Evolutionary conservation across 2,888 invertebrate genomes (phyloP), one percentile per base, ranked within the genome.

Genomic region (Leptopilina syphax): DNA sequence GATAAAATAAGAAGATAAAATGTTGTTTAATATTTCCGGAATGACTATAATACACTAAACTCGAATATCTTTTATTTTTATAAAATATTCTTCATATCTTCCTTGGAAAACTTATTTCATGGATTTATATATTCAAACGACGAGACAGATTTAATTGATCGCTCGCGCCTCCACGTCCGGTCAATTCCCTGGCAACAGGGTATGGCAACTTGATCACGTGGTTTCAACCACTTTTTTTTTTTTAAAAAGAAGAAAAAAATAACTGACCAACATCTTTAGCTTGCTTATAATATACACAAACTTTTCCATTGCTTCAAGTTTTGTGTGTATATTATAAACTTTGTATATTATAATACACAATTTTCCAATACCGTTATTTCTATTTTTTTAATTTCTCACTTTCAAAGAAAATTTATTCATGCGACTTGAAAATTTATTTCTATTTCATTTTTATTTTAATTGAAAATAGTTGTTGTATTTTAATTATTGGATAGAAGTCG

Each of bases 131-230:
- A 73, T 73, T 57, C 41, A 18, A 34, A 41, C 41, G 50, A 70
- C 70, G 41, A 73, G 57, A 57, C 34, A 73, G 73, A 73, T 73
- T 70, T 60, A 73, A 73, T 73, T 73, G 57, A 73, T 73, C 41
- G 41, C n/a, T 73, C 73, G 57, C 57, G 41, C 41, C 41, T 73
- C n/a, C 57, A 73, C 73, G 57, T 73, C 73, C 57, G 73, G 73
- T 60, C 41, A 73, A 73, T 73, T 60, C 41, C 73, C 57, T 60
- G 73, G 73, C 54, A 73, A 73, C 73, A 73, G 41, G 57, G 57
- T n/a, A 54, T 70, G 70, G 54, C 13, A 27, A 70, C 54, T 57
- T 73, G 73, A 41, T 57, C 73, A 73, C 18, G 57, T 73, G 73
- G 41, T 54, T n/a, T 57, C 73, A 41, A 57, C 34, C 73, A 34